These are phyloP conservation scores for Cryptoblepharus egeriae DNA, from an alignment of 2,797 vertebrate genomes.

Conservation along the genomic window DNA sequence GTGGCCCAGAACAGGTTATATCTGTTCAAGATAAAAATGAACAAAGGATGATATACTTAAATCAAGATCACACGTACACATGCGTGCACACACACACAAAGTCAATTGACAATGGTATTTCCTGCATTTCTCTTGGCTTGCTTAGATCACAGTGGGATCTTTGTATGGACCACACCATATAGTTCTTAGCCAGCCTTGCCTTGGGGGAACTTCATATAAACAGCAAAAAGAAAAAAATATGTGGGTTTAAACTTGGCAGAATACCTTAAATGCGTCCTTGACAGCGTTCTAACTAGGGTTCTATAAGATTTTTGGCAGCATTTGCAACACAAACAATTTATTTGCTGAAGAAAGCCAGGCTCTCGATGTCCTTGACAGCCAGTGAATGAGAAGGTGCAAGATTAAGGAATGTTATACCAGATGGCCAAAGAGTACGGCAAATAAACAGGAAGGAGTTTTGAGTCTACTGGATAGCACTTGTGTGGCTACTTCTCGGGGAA, in stretches of 20 bases:
- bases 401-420: slow-evolving; percentile 55
- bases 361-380: slow-evolving; percentile 54
- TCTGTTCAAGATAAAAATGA: neutral
- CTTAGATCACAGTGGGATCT: neutral
- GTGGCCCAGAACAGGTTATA: neutral
- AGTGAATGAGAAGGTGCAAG: slow-evolving; percentile 50
- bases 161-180: neutral
- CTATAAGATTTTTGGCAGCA: slow-evolving; percentile 61
- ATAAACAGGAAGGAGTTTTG: slow-evolving; percentile 30
- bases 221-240: slow-evolving; percentile 68
- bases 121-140: neutral
- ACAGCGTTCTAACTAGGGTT: slow-evolving; percentile 63
- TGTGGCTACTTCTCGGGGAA: slow-evolving; percentile 30
- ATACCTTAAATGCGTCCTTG: slow-evolving; percentile 67
- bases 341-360: slow-evolving; percentile 68
- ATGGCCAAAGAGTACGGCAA: slow-evolving; percentile 54
- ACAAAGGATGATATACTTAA: neutral
- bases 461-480: slow-evolving; percentile 46
- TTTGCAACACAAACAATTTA: slow-evolving; percentile 61
- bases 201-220: slow-evolving; percentile 72
- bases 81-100: no score
- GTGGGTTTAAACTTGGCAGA: slow-evolving; percentile 68
- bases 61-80: no score
- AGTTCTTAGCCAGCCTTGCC: neutral
- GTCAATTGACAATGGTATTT: neutral